phyloP scores from a whole-genome alignment of 2,113 vertebrate genomes.

The Campylorhamphus procurvoides region DNA sequence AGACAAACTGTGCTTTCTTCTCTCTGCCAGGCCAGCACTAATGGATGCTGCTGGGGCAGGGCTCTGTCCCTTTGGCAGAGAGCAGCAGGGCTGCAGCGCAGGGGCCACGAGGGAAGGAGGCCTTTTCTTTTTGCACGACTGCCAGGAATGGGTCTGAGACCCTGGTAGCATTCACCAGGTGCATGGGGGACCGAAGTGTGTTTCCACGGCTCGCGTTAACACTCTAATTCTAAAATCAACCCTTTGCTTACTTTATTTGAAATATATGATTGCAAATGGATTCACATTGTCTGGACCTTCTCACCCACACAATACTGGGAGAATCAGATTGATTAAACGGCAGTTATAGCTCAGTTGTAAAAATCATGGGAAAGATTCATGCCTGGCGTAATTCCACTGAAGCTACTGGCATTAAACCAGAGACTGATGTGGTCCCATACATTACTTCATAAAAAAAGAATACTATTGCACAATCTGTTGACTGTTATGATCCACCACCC shows the following conservation, averaged over 20 bases:
- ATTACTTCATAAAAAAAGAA: not conserved
- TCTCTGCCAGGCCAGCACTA: not conserved
- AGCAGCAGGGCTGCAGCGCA: fast-evolving
- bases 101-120: fast-evolving
- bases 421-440: not conserved
- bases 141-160: not conserved
- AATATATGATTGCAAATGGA: not conserved
- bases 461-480: not conserved
- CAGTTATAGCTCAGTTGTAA: not conserved
- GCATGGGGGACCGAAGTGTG: not conserved
- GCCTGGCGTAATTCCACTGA: not conserved
- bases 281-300: not conserved
- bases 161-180: not conserved
- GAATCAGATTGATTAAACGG: not conserved
- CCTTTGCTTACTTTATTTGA: not conserved
- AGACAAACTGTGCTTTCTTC: not conserved
- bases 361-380: slow-evolving; percentile 40
- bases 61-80: not conserved
- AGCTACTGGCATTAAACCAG: not conserved
- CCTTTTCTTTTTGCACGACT: not conserved
- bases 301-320: not conserved
- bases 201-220: not conserved
- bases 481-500: not conserved
- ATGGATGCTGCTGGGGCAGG: not conserved
- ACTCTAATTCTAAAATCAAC: not conserved